These are phyloP conservation scores for Lepisosteus oculatus DNA, from an alignment of 2,113 vertebrate species.

Conservation along the genomic window DNA sequence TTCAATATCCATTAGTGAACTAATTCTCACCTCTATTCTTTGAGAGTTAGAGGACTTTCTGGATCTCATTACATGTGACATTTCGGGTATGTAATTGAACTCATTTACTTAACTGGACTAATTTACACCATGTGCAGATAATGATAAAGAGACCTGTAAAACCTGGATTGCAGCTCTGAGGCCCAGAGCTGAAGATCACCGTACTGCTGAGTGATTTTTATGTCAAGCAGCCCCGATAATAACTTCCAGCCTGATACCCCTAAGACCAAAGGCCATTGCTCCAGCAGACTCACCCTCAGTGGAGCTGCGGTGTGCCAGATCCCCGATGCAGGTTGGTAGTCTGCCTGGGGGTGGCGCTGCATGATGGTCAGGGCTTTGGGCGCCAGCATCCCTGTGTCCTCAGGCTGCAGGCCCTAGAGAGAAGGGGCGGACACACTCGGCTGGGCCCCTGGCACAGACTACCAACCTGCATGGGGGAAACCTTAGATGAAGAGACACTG, in stretches of 20 bases:
- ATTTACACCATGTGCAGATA: no score
- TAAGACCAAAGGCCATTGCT: constrained; percentile 44
- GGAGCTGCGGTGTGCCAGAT: constrained; percentile 48
- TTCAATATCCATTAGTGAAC: no score
- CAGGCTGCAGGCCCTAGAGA: constrained; percentile 58
- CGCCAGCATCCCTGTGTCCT: constrained; percentile 38
- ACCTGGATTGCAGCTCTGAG: no score
- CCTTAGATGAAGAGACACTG: constrained; percentile 67
- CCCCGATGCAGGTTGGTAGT: constrained; percentile 75
- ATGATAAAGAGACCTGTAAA: no score
- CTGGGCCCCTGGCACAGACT: constrained; percentile 59
- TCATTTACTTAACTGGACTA: no score
- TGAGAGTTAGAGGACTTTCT: no score
- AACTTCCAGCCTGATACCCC: background rate
- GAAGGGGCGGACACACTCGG: constrained; percentile 32
- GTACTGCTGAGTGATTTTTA: no score
- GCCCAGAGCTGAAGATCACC: no score
- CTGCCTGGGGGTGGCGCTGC: constrained; percentile 65
- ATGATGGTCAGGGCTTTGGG: constrained; percentile 63
- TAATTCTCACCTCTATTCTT: no score
- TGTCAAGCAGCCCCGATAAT: background rate
- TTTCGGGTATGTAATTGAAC: no score
- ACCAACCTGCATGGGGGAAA: constrained; percentile 76
- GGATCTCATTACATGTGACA: no score
- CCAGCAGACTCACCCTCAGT: constrained; percentile 65